Evolutionary conservation across 2,113 vertebrate genomes (phyloP), one percentile per base, ranked within the genome.

Genomic region (Podarcis raffonei): DNA sequence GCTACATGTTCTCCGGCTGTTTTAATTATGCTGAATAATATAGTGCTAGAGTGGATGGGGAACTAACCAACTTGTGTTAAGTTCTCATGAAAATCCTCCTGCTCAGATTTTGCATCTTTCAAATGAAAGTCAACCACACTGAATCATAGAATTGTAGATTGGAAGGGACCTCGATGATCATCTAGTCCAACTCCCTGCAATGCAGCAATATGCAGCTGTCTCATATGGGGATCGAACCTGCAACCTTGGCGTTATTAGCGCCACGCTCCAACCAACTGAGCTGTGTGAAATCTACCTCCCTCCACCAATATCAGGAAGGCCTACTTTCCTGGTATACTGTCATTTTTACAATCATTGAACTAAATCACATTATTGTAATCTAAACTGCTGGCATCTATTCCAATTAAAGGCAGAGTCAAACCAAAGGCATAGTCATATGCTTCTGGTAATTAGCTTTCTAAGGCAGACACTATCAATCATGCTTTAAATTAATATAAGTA

Each of bases 391-490:
- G 57, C 78, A 89, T 78, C 77, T 83, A 81, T 92, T 86, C 69
- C 91, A 91, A 88, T 87, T 83, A 85, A 92, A 32, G 80, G 91
- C 42, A 69, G n/a, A 87, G 48, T 16, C 27, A 72, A 94, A 84
- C 8, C 30, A 53, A 53, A 53, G 48, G 48, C 82, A 39, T 32
- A 85, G 48, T 12, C 88, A 89, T 77, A 84, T 76, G 71, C 2
- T 88, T 57, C 2, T 88, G 30, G 32, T 93, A 90, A 93, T 93
- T 85, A 85, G 59, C n/a, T 20, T 62, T 75, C 39, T 53, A 89
- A 22, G 25, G 85, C 66, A 77, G 32, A 75, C 68, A 85, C 79
- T n/a, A 90, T 91, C 83, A 90, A 76, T 86, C 76, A 90, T 11
- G 48, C 30, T 92, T 90, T 72, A 88, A n/a, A 84, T 81, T 5